A percentile compares a stretch with the other conserved stretches of the same genome.
phyloP scores from a whole-genome alignment of 2,888 invertebrate species.

The Pimpla rufipes region DNA sequence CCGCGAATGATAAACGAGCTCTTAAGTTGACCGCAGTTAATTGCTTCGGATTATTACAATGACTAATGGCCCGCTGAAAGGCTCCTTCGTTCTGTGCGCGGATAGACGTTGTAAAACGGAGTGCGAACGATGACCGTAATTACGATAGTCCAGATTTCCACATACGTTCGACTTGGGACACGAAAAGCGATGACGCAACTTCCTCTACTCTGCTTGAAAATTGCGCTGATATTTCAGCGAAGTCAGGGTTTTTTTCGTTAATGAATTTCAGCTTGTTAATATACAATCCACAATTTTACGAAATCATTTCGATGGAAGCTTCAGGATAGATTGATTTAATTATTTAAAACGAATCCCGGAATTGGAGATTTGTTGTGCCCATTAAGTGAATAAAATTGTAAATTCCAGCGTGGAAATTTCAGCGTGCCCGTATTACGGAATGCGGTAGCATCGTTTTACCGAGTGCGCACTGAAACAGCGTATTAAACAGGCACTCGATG shows the following conservation, averaged over 20 bases:
- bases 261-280: not conserved
- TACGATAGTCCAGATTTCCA: constrained; percentile 31
- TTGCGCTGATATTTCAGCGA: not conserved
- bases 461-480: constrained; percentile 20
- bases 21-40: constrained; percentile 70
- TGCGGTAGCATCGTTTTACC: not conserved
- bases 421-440: not conserved
- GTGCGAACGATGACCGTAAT: constrained; percentile 60
- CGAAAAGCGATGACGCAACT: not conserved
- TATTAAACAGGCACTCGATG: constrained; percentile 19
- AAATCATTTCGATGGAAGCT: not conserved
- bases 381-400: not conserved
- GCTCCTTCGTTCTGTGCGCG: constrained; percentile 19
- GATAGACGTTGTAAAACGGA: not conserved
- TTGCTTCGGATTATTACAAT: constrained; percentile 71
- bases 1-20: constrained; percentile 69
- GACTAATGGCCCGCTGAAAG: constrained; percentile 69
- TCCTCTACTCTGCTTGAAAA: not conserved
- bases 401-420: not conserved
- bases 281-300: not conserved
- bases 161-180: constrained; percentile 5
- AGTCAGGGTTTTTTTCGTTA: not conserved
- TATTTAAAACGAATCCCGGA: too few relatives aligned
- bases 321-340: too few relatives aligned
- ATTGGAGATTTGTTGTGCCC: too few relatives aligned